These are phyloP conservation scores for Cephalotes varians DNA, from an alignment of 2,888 invertebrate species.

Conservation along the genomic window DNA sequence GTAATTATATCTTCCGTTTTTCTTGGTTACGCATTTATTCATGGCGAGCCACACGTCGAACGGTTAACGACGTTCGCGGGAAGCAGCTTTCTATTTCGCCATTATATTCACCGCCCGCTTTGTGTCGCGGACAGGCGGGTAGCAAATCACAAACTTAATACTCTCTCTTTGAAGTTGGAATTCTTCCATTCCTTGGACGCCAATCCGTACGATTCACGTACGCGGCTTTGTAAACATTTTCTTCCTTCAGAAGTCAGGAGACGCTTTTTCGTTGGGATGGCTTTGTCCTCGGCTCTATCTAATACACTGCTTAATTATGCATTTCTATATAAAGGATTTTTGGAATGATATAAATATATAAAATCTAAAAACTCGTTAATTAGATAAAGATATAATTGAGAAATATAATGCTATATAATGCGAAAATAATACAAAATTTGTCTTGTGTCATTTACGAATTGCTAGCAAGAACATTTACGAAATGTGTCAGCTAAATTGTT, in stretches of 20 bases:
- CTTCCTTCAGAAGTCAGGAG: slow-evolving; percentile 8
- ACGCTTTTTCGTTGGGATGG: slow-evolving; percentile 25
- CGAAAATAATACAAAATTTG: neutral
- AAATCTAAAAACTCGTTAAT: neutral
- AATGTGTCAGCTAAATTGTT: neutral
- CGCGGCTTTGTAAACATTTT: slow-evolving; percentile 44
- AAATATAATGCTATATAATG: neutral
- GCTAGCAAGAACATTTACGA: neutral
- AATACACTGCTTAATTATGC: slow-evolving; percentile 37
- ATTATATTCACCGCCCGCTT: slow-evolving; percentile 20
- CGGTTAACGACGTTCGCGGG: slow-evolving; percentile 20
- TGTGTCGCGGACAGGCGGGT: slow-evolving; percentile 25
- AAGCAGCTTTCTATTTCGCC: slow-evolving; percentile 20
- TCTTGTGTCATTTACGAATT: neutral
- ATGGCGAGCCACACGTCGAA: slow-evolving; percentile 30
- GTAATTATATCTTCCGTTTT: neutral
- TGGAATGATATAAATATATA: neutral
- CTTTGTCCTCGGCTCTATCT: slow-evolving; percentile 23
- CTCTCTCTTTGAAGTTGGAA: slow-evolving; percentile 47
- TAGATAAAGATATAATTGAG: neutral
- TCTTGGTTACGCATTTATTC: neutral
- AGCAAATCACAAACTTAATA: slow-evolving; percentile 47
- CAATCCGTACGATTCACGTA: slow-evolving; percentile 44
- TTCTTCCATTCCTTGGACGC: slow-evolving; percentile 44
- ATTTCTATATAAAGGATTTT: neutral